phyloP scores from a whole-genome alignment of 2,113 vertebrate species.

The Pangasianodon gigas region DNA sequence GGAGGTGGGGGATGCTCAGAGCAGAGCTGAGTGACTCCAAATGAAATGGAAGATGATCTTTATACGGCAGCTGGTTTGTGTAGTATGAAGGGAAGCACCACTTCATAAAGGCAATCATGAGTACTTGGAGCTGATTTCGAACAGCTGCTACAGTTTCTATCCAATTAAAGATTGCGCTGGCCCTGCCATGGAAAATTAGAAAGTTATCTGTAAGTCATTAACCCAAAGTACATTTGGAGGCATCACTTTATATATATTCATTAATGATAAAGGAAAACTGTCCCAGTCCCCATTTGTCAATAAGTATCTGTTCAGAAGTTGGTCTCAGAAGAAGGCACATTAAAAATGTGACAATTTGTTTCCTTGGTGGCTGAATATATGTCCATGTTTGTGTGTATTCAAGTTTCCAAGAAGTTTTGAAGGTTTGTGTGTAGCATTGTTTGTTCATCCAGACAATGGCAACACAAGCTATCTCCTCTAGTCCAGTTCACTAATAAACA shows the following conservation, averaged over 20 bases:
- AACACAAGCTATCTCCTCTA: conserved; percentile 12
- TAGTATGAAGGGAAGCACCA: conserved; percentile 66
- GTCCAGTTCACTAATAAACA: conserved; percentile 11
- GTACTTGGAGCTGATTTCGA: conserved; percentile 21
- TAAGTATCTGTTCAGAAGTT: conserved; percentile 21
- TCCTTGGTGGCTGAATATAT: conserved; percentile 13
- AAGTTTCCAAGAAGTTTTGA: conserved; percentile 15
- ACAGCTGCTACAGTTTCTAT: conserved; percentile 33
- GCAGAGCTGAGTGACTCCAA: conserved; percentile 69
- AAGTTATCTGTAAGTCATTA: conserved; percentile 9
- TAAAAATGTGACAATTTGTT: conserved; percentile 1
- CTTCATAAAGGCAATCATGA: conserved; percentile 40
- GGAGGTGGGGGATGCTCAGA: not conserved
- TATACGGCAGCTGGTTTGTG: conserved; percentile 75
- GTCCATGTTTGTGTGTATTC: not conserved
- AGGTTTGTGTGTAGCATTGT: conserved; percentile 15
- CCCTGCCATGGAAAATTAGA: conserved; percentile 2
- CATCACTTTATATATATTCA: conserved; percentile 10
- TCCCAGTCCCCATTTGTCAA: conserved; percentile 11
- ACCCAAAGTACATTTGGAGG: not conserved
- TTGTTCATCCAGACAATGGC: not conserved
- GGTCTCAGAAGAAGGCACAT: conserved; percentile 1
- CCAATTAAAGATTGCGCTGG: conserved; percentile 28
- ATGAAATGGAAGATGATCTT: conserved; percentile 75
- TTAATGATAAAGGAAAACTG: not conserved